Percentiles rank a stretch among this genome's conserved stretches.
Evolutionary conservation across 2,113 vertebrate genomes (phyloP).

Genomic region (Chionodraco myersi): DNA sequence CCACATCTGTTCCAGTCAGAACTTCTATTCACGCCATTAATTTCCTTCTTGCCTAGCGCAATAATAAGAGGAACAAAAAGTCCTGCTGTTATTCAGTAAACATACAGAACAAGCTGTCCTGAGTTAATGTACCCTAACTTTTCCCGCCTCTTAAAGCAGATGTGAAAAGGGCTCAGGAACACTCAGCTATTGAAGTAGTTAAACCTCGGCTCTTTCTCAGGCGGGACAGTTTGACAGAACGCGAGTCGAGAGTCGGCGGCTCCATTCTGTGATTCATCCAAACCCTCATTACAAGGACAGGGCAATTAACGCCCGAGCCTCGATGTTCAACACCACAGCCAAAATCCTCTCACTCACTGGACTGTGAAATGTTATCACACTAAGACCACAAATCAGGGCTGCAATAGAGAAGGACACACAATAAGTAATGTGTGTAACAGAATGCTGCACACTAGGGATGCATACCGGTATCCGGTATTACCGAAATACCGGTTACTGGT

Average conservation of each 20-base stretch:
- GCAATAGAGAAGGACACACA: neutral
- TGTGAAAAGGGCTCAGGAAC: slow-evolving; percentile 33
- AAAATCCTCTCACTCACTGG: neutral
- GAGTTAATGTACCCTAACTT: slow-evolving; percentile 32
- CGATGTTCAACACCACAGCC: slow-evolving; percentile 5
- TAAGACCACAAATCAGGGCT: neutral
- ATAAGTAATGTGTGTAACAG: neutral
- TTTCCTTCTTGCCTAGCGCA: slow-evolving; percentile 17
- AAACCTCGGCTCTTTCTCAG: slow-evolving; percentile 14
- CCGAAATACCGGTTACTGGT: too few species aligned
- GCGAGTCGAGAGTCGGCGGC: slow-evolving; percentile 10
- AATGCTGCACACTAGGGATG: too few species aligned
- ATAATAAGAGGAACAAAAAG: neutral
- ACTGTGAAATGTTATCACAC: neutral
- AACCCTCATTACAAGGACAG: neutral
- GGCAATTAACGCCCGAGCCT: slow-evolving; percentile 28
- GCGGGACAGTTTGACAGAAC: slow-evolving; percentile 21
- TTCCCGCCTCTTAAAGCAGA: slow-evolving; percentile 24
- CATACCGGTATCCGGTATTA: too few species aligned
- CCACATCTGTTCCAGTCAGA: slow-evolving; percentile 52
- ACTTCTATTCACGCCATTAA: slow-evolving; percentile 42
- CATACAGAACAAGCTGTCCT: slow-evolving; percentile 36
- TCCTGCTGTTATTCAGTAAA: slow-evolving; percentile 46
- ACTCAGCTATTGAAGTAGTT: slow-evolving; percentile 14
- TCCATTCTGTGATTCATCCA: slow-evolving; percentile 33